Percentiles rank a stretch among this genome's conserved stretches.
phyloP scores from a whole-genome alignment of 2,797 vertebrate species.

The Eleutherodactylus coqui region DNA sequence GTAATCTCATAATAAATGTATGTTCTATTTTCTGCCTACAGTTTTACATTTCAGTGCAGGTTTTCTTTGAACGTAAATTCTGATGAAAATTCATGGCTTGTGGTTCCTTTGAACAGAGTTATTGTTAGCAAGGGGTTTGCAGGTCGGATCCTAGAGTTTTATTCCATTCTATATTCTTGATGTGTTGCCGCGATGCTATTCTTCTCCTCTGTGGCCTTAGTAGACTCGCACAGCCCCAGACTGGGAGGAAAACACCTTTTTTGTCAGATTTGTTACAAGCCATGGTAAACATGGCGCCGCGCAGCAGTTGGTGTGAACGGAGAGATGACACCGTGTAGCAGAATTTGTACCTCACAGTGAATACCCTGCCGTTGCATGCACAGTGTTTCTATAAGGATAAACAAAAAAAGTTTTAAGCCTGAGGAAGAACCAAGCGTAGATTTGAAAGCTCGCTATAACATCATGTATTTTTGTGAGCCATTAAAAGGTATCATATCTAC shows the following conservation, averaged over 20 bases:
- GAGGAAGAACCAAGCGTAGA: too few relatives aligned
- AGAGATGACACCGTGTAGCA: not conserved
- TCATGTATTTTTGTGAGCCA: too few relatives aligned
- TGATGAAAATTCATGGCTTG: slow-evolving; percentile 3
- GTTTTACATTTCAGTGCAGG: slow-evolving; percentile 16
- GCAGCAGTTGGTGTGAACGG: not conserved
- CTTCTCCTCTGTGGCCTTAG: not conserved
- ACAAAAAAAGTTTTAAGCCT: too few relatives aligned
- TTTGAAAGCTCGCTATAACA: too few relatives aligned
- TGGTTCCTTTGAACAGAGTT: not conserved
- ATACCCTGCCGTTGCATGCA: not conserved
- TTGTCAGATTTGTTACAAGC: not conserved
- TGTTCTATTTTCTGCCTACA: not conserved
- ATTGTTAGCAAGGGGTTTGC: not conserved
- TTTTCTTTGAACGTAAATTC: not conserved
- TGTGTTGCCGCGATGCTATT: not conserved
- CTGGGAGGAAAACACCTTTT: not conserved
- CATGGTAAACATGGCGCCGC: not conserved
- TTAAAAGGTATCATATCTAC: too few relatives aligned
- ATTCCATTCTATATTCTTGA: slow-evolving; percentile 8
- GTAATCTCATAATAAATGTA: not conserved
- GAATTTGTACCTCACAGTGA: not conserved
- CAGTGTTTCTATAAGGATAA: not conserved
- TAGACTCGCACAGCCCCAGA: not conserved
- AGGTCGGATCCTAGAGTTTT: slow-evolving; percentile 7